Percentiles rank a stretch among this genome's conserved stretches.
These are phyloP conservation scores for Plagodis dolabraria DNA, from an alignment of 2,888 invertebrate species.

Conservation along the genomic window DNA sequence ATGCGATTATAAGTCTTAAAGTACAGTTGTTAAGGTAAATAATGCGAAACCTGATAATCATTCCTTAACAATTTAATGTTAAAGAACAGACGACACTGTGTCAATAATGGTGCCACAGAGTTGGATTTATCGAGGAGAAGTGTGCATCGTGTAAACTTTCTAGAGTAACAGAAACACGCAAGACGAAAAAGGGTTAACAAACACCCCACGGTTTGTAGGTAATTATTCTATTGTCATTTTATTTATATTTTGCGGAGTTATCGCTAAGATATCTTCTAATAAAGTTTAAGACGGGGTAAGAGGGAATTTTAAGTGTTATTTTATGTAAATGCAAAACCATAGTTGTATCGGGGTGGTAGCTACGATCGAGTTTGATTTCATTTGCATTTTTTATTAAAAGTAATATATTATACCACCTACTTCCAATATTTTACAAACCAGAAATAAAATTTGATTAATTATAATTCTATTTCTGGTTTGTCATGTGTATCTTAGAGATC, in stretches of 20 bases:
- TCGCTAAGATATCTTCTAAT: conserved; percentile 74
- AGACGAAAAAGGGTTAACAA: conserved; percentile 51
- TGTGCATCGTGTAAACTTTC: no score
- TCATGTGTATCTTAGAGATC: no score
- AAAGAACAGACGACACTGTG: conserved; percentile 6
- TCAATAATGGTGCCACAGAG: conserved; percentile 3
- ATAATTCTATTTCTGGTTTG: no score
- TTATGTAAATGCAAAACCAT: conserved; percentile 76
- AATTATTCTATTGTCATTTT: conserved; percentile 81
- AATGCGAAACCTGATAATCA: no score
- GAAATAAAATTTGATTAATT: no score
- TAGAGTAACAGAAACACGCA: conserved; percentile 3
- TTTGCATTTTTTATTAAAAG: conserved; percentile 32
- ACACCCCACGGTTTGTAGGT: conserved; percentile 59
- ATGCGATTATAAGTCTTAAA: no score
- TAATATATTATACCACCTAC: no score
- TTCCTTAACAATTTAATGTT: no score
- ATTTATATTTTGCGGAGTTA: conserved; percentile 79
- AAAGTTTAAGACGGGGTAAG: conserved; percentile 65
- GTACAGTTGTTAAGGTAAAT: no score
- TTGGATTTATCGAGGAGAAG: background rate
- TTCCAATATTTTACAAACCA: no score
- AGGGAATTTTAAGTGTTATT: conserved; percentile 78
- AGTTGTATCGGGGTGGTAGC: conserved; percentile 54
- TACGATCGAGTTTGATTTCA: conserved; percentile 33